A percentile compares a stretch with the other conserved stretches of the same genome.
Evolutionary conservation across 2,888 invertebrate genomes (phyloP).

Genomic region (Agonopterix subpropinquella): DNA sequence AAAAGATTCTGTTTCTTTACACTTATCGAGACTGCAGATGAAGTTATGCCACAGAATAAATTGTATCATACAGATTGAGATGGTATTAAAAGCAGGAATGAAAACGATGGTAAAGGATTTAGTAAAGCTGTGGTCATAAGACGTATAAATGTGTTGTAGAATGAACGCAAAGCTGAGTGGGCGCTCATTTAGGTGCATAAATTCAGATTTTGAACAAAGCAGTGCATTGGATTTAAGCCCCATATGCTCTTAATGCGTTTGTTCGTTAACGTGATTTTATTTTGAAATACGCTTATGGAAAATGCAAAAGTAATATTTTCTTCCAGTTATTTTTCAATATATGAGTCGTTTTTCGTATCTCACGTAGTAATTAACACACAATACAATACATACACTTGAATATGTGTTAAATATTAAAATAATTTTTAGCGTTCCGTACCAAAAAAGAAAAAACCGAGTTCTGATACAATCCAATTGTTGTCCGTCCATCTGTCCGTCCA

Average conservation of each 20-base stretch:
- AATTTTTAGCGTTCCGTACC: too few species aligned
- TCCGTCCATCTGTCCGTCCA: too few species aligned
- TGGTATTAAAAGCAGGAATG: slow-evolving; percentile 1
- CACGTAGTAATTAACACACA: too few species aligned
- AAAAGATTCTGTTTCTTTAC: slow-evolving; percentile 35
- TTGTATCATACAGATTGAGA: neutral
- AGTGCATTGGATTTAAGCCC: slow-evolving; percentile 33
- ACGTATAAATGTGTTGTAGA: slow-evolving; percentile 5
- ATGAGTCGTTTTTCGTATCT: too few species aligned
- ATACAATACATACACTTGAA: too few species aligned
- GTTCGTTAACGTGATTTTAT: slow-evolving; percentile 22
- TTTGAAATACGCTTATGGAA: slow-evolving; percentile 1
- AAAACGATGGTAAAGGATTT: neutral
- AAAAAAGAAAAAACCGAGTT: too few species aligned
- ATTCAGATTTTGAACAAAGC: slow-evolving; percentile 28
- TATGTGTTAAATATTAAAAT: too few species aligned
- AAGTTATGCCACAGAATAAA: slow-evolving; percentile 17
- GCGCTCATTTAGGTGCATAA: slow-evolving; percentile 29
- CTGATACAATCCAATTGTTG: too few species aligned
- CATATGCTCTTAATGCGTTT: slow-evolving; percentile 26
- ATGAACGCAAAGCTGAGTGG: slow-evolving; percentile 15
- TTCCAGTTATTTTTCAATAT: too few species aligned
- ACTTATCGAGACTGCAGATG: slow-evolving; percentile 10
- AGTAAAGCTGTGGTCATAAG: slow-evolving; percentile 17
- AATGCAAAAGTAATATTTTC: too few species aligned